Percentiles rank a stretch among this genome's conserved stretches.
phyloP scores from a whole-genome alignment of 2,797 vertebrate species.

The Myiothlypis coronata region DNA sequence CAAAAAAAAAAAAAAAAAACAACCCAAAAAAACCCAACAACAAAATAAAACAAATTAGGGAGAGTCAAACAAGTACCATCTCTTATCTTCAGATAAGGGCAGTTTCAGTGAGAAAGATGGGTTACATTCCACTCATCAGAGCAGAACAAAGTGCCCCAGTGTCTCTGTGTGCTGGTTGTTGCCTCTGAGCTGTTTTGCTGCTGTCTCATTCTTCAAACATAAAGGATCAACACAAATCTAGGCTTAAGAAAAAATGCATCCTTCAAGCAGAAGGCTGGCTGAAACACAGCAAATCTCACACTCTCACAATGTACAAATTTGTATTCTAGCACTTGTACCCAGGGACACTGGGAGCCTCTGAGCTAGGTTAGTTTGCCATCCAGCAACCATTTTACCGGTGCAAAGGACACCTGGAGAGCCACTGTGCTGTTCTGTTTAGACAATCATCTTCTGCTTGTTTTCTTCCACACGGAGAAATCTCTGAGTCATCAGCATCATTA shows the following conservation, averaged over 20 bases:
- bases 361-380: background rate
- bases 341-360: background rate
- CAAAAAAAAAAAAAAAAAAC: too few relatives aligned
- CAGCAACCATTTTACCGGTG: background rate
- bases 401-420: background rate
- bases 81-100: background rate
- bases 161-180: background rate
- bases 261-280: background rate
- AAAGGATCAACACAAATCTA: background rate
- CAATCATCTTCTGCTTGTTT: background rate
- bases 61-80: background rate
- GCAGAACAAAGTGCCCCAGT: background rate
- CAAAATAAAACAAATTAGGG: background rate
- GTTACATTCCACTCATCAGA: background rate
- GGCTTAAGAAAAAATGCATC: background rate
- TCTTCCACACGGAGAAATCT: background rate
- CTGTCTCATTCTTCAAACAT: background rate
- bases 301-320: background rate
- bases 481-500: slow-evolving; percentile 44
- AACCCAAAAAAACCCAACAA: too few relatives aligned
- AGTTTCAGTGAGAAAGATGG: background rate
- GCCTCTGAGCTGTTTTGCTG: background rate
- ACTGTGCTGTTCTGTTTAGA: background rate
- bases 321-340: background rate
- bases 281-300: background rate